Evolutionary conservation across 2,888 invertebrate species (phyloP).

Genomic region (Odontothrips loti): DNA sequence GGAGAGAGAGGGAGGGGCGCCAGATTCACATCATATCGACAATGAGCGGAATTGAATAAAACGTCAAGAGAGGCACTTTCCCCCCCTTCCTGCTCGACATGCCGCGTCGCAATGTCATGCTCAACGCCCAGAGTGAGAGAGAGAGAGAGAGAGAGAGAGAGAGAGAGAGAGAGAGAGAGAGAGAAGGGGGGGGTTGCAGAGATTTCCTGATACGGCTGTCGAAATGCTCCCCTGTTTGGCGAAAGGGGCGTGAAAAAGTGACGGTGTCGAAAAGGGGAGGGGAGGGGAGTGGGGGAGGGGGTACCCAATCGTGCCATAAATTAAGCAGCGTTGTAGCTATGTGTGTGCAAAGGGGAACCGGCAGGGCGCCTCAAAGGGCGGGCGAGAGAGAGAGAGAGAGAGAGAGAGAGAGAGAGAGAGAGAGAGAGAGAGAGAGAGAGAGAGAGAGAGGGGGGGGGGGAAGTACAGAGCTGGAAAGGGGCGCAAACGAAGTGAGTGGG

Average conservation of each 20-base stretch:
- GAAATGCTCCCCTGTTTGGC: neutral
- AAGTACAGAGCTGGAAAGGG: too few species aligned
- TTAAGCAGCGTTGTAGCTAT: neutral
- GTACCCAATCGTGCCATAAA: neutral
- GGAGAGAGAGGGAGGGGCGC: neutral
- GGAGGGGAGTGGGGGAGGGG: neutral
- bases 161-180: too few species aligned
- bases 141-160: too few species aligned
- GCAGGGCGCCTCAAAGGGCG: neutral
- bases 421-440: too few species aligned
- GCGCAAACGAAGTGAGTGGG: neutral
- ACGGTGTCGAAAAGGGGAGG: neutral
- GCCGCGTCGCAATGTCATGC: too few species aligned
- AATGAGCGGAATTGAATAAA: slow-evolving; percentile 23
- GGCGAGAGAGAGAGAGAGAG: neutral
- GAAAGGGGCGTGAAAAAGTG: too few species aligned
- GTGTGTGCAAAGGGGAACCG: neutral
- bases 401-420: too few species aligned
- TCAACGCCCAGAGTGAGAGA: too few species aligned
- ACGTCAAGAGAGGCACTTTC: slow-evolving; percentile 17
- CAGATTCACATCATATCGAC: slow-evolving; percentile 7
- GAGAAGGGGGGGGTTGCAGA: neutral
- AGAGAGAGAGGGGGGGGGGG: too few species aligned
- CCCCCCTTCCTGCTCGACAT: neutral
- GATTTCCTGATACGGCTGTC: slow-evolving; percentile 22